A percentile compares a stretch with the other conserved stretches of the same genome.
These are phyloP conservation scores for Semicossyphus pulcher DNA, from an alignment of 2,113 vertebrate genomes.

Conservation along the genomic window DNA sequence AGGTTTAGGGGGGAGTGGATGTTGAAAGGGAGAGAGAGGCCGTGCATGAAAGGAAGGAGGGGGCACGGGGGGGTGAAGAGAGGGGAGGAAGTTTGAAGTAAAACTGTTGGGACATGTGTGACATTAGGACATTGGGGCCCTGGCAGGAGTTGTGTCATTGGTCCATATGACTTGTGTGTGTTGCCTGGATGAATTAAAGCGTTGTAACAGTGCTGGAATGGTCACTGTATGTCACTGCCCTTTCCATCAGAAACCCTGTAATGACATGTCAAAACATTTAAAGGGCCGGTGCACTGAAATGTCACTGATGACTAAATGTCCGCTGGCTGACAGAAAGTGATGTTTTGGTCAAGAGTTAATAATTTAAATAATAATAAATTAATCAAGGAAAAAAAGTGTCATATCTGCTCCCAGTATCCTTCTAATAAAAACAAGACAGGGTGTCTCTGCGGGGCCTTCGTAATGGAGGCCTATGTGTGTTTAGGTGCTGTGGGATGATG, in stretches of 20 bases:
- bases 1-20: constrained; percentile 34
- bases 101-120: constrained; percentile 80
- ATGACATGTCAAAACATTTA: constrained; percentile 79
- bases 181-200: constrained; percentile 73
- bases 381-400: constrained; percentile 15
- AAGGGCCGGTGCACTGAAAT: constrained; percentile 39
- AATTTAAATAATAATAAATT: constrained; percentile 6
- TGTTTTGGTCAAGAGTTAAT: constrained; percentile 34
- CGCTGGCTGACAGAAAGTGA: constrained; percentile 41
- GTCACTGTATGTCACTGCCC: constrained; percentile 81
- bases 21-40: constrained; percentile 58
- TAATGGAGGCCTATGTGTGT: constrained; percentile 47
- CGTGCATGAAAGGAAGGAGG: constrained; percentile 54
- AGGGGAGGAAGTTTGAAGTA: constrained; percentile 74
- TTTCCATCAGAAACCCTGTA: constrained; percentile 71
- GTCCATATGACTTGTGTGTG: constrained; percentile 74
- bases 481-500: constrained; percentile 66
- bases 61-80: constrained; percentile 32
- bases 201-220: constrained; percentile 78
- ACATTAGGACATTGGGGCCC: constrained; percentile 78
- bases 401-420: background rate
- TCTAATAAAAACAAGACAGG: background rate
- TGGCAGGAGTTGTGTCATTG: constrained; percentile 78
- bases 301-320: constrained; percentile 63
- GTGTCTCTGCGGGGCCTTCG: constrained; percentile 24